A percentile compares a stretch with the other conserved stretches of the same genome.
Conservation (phyloP, 2,888 invertebrate genomes). For the Dasysyrphus albostriatus region DNA sequence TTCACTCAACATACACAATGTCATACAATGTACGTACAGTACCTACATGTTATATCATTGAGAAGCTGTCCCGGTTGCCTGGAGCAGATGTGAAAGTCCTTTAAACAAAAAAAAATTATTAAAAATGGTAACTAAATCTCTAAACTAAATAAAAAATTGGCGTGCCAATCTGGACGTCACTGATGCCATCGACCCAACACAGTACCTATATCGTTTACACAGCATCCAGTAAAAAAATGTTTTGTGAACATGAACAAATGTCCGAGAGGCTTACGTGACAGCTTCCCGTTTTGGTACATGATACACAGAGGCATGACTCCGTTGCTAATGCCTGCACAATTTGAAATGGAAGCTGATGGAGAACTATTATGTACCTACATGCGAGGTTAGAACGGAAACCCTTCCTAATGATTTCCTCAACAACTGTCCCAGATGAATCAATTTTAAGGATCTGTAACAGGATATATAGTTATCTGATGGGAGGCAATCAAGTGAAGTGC, state of each 20-base stretch:
- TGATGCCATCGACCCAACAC: conserved; percentile 12
- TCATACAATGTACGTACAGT: neutral
- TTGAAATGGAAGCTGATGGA: conserved; percentile 29
- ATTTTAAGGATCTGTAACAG: conserved; percentile 17
- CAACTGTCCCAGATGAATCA: conserved; percentile 57
- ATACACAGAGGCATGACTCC: conserved; percentile 65
- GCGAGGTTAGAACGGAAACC: conserved; percentile 48
- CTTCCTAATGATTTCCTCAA: conserved; percentile 69
- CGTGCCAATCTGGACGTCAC: conserved; percentile 20
- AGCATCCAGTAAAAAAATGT: conserved; percentile 52
- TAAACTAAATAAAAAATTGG: neutral
- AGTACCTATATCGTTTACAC: conserved; percentile 59
- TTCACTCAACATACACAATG: neutral
- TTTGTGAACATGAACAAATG: conserved; percentile 54
- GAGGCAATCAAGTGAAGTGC: conserved; percentile 8
- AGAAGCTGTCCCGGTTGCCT: neutral
- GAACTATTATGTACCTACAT: neutral
- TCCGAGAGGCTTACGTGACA: conserved; percentile 60
- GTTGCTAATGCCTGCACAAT: conserved; percentile 53
- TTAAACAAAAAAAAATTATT: neutral
- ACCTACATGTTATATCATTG: too few species aligned
- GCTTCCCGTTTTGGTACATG: conserved; percentile 74
- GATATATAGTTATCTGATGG: conserved; percentile 6
- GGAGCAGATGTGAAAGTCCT: neutral
- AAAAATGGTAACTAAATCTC: neutral